These are phyloP conservation scores for Eurystomus glaucurus DNA, from an alignment of 2,797 vertebrate species.

Conservation along the genomic window DNA sequence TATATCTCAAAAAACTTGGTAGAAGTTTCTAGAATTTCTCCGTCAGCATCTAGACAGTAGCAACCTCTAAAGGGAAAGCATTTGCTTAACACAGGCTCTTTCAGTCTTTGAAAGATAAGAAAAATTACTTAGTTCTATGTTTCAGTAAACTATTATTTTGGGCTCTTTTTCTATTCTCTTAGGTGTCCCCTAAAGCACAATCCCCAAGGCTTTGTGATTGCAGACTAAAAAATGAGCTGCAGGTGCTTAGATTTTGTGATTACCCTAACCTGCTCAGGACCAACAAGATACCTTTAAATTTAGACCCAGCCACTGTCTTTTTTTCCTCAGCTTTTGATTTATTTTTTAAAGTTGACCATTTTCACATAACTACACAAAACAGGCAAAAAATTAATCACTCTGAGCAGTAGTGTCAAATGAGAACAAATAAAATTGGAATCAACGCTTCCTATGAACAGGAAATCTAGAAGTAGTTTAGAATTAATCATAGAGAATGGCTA, in stretches of 20 bases:
- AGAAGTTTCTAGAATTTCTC: not conserved
- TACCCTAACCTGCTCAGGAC: not conserved
- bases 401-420: not conserved
- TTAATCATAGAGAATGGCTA: not conserved
- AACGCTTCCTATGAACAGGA: not conserved
- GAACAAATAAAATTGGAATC: not conserved
- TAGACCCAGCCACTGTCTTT: not conserved
- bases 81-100: not conserved
- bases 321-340: not conserved
- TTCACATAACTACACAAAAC: not conserved
- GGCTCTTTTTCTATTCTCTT: not conserved
- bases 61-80: not conserved
- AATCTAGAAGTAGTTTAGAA: conserved; percentile 6
- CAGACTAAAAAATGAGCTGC: not conserved
- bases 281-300: not conserved
- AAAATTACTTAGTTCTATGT: not conserved
- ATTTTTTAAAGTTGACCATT: not conserved
- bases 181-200: not conserved
- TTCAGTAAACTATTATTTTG: not conserved
- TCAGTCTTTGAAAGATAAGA: not conserved
- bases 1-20: not conserved
- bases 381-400: not conserved
- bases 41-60: not conserved
- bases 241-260: not conserved
- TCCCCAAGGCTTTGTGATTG: not conserved